Conservation (phyloP, 2,797 vertebrate species). For the Brotula barbata region DNA sequence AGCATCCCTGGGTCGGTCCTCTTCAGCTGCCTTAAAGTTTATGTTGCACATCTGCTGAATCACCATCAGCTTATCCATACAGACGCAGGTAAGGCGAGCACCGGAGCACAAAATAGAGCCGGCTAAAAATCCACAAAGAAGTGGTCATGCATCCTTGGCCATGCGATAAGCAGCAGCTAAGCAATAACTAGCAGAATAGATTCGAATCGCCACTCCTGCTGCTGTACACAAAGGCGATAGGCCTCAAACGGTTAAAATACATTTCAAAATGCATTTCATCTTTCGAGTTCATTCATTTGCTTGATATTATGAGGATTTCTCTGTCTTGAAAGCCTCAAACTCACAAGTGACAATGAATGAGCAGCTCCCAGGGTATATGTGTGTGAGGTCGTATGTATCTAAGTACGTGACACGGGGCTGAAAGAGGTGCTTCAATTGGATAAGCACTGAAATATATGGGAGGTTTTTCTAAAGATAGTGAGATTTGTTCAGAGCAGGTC, state of each 20-base stretch:
- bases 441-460: too few species aligned
- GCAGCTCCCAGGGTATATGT: background rate
- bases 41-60: constrained; percentile 72
- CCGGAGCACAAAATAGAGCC: constrained; percentile 72
- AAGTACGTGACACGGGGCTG: too few species aligned
- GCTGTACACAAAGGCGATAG: constrained; percentile 35
- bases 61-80: constrained; percentile 73
- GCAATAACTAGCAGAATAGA: constrained; percentile 55
- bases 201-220: constrained; percentile 47
- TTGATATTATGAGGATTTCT: too few species aligned
- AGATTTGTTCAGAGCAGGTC: too few species aligned
- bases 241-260: constrained; percentile 8
- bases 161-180: constrained; percentile 64
- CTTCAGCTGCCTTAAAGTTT: constrained; percentile 66
- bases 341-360: too few species aligned
- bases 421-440: background rate
- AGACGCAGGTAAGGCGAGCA: constrained; percentile 59
- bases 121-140: constrained; percentile 71
- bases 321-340: too few species aligned
- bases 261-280: background rate
- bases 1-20: constrained; percentile 61
- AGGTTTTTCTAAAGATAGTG: too few species aligned
- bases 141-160: constrained; percentile 55
- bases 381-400: background rate
- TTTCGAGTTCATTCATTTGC: background rate